Evolutionary conservation across 2,113 vertebrate genomes (phyloP).

Genomic region (Anolis sagrei): DNA sequence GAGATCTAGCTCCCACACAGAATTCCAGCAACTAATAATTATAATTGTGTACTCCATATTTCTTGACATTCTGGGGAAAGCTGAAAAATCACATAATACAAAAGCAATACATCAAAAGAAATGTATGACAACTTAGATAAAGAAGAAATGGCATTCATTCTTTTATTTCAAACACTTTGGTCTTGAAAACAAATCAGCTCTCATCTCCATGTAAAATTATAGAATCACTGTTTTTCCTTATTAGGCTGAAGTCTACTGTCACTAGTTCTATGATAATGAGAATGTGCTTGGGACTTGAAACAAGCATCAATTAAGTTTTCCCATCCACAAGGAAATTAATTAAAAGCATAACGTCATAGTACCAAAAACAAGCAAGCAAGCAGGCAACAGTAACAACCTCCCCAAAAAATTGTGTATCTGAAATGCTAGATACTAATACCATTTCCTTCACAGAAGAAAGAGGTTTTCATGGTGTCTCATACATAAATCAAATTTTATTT

Average conservation of each 20-base stretch:
- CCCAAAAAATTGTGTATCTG: neutral
- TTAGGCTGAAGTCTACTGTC: conserved; percentile 40
- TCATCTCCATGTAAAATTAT: neutral
- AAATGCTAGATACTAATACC: neutral
- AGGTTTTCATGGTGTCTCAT: neutral
- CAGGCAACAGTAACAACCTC: no score
- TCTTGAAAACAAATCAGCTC: conserved; percentile 37
- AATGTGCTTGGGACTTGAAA: conserved; percentile 40
- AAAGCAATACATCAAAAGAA: conserved; percentile 10
- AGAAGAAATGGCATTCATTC: neutral
- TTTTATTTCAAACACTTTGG: conserved; percentile 37
- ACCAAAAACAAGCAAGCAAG: neutral
- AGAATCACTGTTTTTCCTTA: conserved; percentile 48
- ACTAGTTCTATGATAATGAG: conserved; percentile 51
- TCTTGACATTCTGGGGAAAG: neutral
- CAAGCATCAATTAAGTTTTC: conserved; percentile 27
- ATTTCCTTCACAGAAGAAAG: neutral
- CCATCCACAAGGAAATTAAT: conserved; percentile 17
- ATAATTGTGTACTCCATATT: neutral
- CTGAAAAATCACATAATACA: neutral
- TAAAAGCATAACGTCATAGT: neutral
- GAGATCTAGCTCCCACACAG: no score
- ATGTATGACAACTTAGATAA: neutral
- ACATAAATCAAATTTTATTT: no score
- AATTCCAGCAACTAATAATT: no score